These are phyloP conservation scores for Megaustenia siamemsis DNA, from an alignment of 2,888 invertebrate species.

Conservation along the genomic window DNA sequence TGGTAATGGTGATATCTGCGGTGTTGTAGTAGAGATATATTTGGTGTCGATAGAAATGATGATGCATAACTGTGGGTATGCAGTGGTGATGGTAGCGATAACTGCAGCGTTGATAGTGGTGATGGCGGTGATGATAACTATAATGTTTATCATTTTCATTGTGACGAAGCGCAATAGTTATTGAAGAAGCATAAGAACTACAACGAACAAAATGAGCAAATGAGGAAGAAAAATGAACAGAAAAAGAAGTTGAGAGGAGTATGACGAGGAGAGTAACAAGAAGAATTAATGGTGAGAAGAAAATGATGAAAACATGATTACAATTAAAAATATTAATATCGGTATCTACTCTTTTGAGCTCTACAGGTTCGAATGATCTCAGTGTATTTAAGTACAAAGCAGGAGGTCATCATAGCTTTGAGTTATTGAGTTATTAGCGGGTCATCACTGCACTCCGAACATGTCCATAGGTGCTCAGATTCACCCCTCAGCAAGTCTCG, in stretches of 20 bases:
- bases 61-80: too few relatives aligned
- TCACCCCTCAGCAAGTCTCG: too few relatives aligned
- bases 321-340: too few relatives aligned
- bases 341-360: too few relatives aligned
- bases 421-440: too few relatives aligned
- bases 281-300: background rate
- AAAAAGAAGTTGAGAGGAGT: background rate
- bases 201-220: background rate
- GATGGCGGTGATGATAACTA: background rate
- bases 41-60: constrained; percentile 15
- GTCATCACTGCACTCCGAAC: too few relatives aligned
- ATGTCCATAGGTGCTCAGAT: too few relatives aligned
- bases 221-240: background rate
- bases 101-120: background rate
- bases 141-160: background rate
- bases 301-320: too few relatives aligned
- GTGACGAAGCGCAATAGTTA: background rate
- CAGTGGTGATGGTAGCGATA: constrained; percentile 21
- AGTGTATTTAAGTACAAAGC: too few relatives aligned
- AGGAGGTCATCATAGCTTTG: too few relatives aligned
- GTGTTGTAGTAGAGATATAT: too few relatives aligned
- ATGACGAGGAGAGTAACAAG: background rate
- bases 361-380: too few relatives aligned
- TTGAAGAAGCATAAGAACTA: background rate
- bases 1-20: background rate